A percentile compares a stretch with the other conserved stretches of the same genome.
Conservation (phyloP, 1,140 invertebrate species). For the Caenorhabditis latens region DNA sequence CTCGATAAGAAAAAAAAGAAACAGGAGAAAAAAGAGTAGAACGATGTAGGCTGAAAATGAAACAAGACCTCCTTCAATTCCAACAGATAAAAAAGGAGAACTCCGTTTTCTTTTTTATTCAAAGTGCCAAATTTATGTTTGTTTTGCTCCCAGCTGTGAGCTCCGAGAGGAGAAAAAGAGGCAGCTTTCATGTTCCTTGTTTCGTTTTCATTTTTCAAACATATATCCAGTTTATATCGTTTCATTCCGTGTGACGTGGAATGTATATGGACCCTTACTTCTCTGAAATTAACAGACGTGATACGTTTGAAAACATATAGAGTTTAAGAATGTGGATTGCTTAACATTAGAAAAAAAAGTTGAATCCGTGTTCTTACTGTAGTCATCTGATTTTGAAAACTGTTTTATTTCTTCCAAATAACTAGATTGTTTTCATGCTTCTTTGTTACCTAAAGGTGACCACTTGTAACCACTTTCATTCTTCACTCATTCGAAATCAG, state of each 20-base stretch:
- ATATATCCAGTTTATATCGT: slow-evolving; percentile 40
- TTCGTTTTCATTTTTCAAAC: slow-evolving; percentile 20
- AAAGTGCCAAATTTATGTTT: slow-evolving; percentile 41
- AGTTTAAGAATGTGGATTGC: no score
- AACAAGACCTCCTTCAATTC: neutral
- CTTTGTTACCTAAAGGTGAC: neutral
- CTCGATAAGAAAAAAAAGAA: neutral
- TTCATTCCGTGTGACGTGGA: neutral
- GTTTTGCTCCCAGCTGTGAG: slow-evolving; percentile 51
- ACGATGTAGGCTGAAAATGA: neutral
- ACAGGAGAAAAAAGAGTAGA: neutral
- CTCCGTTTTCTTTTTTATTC: slow-evolving; percentile 18
- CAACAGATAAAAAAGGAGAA: no score
- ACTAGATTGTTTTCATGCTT: no score
- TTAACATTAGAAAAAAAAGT: neutral
- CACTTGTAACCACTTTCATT: neutral
- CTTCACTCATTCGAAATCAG: slow-evolving; percentile 25
- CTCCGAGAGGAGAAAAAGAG: neutral
- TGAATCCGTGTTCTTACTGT: neutral
- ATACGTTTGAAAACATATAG: no score
- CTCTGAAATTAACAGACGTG: no score
- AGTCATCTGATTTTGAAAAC: neutral
- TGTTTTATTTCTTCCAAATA: no score
- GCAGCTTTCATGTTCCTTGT: slow-evolving; percentile 34
- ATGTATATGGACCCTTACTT: no score